A percentile compares a stretch with the other conserved stretches of the same genome.
Conservation (phyloP, 2,888 invertebrate species). For the Dioctria linearis region DNA sequence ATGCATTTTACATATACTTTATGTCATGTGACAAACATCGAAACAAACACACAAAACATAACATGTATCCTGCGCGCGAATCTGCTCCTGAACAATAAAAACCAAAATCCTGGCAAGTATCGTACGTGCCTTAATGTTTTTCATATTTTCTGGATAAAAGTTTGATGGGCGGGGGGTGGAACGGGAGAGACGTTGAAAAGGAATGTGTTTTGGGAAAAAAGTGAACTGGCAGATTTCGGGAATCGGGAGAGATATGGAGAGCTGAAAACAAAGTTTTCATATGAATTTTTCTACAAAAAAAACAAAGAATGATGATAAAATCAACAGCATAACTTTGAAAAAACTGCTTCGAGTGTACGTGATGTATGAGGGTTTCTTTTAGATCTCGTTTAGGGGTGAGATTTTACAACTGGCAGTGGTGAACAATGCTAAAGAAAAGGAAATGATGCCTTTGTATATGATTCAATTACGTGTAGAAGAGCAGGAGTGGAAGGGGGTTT, state of each 20-base stretch:
- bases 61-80: neutral
- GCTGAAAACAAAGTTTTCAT: constrained; percentile 23
- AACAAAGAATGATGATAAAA: constrained; percentile 8
- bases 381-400: neutral
- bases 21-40: neutral
- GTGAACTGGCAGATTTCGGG: neutral
- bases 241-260: neutral
- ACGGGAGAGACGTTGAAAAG: neutral
- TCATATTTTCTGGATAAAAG: neutral
- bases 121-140: constrained; percentile 19
- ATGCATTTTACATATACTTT: too few relatives aligned
- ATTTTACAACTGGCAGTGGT: neutral
- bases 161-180: neutral
- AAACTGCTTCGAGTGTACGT: neutral
- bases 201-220: neutral
- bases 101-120: constrained; percentile 3
- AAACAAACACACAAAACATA: neutral
- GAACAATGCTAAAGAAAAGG: neutral
- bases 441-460: neutral
- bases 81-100: constrained; percentile 4
- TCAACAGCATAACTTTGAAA: constrained; percentile 22
- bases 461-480: neutral
- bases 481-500: too few relatives aligned
- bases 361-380: neutral
- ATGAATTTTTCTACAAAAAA: constrained; percentile 12